Conservation (phyloP, 2,113 vertebrate genomes). For the Ceyx melanurus region DNA sequence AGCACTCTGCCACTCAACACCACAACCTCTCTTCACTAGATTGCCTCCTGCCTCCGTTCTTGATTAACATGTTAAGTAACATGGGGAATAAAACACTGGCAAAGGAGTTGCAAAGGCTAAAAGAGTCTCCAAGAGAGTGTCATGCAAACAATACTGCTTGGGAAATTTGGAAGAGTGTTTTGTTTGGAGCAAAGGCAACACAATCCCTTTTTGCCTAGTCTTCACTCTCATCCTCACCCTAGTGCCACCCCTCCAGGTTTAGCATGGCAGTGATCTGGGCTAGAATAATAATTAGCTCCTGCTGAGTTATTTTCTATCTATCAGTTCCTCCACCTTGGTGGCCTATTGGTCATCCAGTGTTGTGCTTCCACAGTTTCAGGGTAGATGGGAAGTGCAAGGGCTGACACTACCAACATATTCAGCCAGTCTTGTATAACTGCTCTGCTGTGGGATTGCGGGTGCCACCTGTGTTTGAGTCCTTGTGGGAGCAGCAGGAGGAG, state of each 20-base stretch:
- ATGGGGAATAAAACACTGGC: not conserved
- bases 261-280: not conserved
- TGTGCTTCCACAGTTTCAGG: not conserved
- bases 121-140: not conserved
- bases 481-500: not conserved
- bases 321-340: not conserved
- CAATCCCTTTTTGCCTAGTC: not conserved
- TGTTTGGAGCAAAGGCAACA: not conserved
- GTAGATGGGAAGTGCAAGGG: accelerated
- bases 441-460: accelerated
- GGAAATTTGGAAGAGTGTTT: not conserved
- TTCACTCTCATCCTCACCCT: not conserved
- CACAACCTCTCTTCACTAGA: not conserved
- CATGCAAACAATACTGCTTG: not conserved
- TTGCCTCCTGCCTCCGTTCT: not conserved
- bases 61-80: not conserved
- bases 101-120: not conserved
- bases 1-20: not conserved
- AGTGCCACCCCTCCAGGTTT: not conserved
- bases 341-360: not conserved
- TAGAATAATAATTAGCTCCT: not conserved
- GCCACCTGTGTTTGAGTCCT: not conserved
- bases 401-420: accelerated
- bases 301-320: not conserved
- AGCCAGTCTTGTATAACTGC: not conserved